These are phyloP conservation scores for Akabosia matsudoensis DNA, from an alignment of 1,140 invertebrate species.

Conservation along the genomic window DNA sequence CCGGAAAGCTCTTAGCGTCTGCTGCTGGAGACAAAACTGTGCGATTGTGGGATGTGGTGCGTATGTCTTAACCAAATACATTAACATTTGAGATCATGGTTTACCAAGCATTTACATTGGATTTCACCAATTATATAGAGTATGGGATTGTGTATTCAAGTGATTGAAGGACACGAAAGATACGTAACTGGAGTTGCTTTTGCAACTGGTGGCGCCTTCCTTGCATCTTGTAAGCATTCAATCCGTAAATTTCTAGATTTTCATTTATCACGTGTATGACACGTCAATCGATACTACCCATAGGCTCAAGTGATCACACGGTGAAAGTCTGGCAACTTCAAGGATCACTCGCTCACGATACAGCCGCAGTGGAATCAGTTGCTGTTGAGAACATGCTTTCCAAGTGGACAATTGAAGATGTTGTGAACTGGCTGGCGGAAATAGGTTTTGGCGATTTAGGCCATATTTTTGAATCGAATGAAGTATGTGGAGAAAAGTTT, in stretches of 20 bases:
- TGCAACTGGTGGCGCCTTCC: conserved; percentile 60
- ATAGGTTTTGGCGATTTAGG: conserved; percentile 57
- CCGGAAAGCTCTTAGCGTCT: conserved; percentile 62
- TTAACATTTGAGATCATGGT: too few species aligned
- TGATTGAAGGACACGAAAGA: conserved; percentile 62
- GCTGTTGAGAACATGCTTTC: conserved; percentile 45
- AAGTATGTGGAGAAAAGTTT: conserved; percentile 61
- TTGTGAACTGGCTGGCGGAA: conserved; percentile 62
- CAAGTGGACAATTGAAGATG: conserved; percentile 61
- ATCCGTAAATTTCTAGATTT: neutral
- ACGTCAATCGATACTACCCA: neutral
- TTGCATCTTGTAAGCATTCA: conserved; percentile 60
- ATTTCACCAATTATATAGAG: neutral
- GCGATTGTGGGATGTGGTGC: conserved; percentile 65
- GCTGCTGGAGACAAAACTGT: conserved; percentile 67
- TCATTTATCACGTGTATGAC: conserved; percentile 4
- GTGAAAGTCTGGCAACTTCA: conserved; percentile 64
- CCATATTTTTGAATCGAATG: conserved; percentile 54
- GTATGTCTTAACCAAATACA: too few species aligned
- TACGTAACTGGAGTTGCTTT: conserved; percentile 72
- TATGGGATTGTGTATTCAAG: conserved; percentile 45
- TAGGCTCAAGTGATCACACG: conserved; percentile 69
- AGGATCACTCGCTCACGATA: conserved; percentile 40
- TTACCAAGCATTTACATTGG: too few species aligned
- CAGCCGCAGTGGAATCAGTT: conserved; percentile 39